phyloP scores from a whole-genome alignment of 2,113 vertebrate species.

The Antidorcas marsupialis region DNA sequence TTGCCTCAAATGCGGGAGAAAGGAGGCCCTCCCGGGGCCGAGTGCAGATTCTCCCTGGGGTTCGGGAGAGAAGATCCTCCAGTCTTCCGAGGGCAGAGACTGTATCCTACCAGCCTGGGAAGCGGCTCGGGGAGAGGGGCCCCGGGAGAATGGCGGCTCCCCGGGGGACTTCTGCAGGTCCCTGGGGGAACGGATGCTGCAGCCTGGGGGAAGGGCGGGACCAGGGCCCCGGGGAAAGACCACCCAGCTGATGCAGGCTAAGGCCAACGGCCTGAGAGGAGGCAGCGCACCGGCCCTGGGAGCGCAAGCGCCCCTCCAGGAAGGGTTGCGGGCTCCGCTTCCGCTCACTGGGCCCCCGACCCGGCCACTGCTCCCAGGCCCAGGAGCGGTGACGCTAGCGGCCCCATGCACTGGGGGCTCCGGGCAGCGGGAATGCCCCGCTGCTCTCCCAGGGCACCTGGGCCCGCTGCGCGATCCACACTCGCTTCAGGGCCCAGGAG shows the following conservation, averaged over 20 bases:
- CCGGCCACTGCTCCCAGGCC: rapidly evolving
- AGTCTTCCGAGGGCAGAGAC: rapidly evolving
- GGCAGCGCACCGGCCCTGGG: background rate
- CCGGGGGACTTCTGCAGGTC: background rate
- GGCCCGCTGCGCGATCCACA: no score
- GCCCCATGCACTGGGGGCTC: rapidly evolving
- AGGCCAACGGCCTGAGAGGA: rapidly evolving
- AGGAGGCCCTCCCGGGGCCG: background rate
- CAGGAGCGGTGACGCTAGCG: background rate
- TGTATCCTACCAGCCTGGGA: background rate
- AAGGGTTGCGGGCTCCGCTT: background rate
- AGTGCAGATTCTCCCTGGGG: background rate
- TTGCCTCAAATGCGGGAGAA: no score
- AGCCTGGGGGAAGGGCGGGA: background rate
- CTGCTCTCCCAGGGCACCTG: background rate
- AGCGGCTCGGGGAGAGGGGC: background rate
- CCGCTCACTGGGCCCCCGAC: rapidly evolving
- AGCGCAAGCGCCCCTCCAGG: background rate
- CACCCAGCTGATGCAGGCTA: background rate
- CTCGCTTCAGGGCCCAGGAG: background rate
- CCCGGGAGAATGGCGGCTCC: background rate
- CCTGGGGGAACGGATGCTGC: background rate
- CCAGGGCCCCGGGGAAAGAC: background rate
- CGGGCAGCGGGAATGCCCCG: background rate
- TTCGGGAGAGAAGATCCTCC: background rate